Percentiles rank a stretch among this genome's conserved stretches.
phyloP scores from a whole-genome alignment of 2,888 invertebrate genomes.

The Drosophila imparisetae region DNA sequence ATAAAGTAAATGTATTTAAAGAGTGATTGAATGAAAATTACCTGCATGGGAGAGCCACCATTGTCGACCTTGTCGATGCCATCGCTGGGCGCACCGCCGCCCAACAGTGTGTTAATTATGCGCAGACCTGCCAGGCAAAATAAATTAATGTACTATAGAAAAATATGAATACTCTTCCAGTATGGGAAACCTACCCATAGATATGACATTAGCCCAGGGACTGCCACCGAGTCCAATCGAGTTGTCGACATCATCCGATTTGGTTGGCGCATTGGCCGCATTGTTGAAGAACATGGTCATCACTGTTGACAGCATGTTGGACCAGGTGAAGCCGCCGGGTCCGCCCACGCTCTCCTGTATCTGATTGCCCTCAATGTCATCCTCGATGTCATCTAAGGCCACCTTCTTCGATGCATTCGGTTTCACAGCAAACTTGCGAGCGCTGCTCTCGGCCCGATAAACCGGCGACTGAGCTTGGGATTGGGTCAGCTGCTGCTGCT shows the following conservation, averaged over 20 bases:
- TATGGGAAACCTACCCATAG: conserved; percentile 86
- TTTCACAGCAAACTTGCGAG: conserved; percentile 94
- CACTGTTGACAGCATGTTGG: conserved; percentile 93
- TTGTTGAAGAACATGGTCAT: conserved; percentile 95
- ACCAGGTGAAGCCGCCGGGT: conserved; percentile 93
- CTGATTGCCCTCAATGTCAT: conserved; percentile 91
- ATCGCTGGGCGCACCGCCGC: conserved; percentile 90
- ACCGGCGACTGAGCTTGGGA: conserved; percentile 72
- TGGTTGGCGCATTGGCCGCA: conserved; percentile 87
- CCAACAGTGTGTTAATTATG: conserved; percentile 93
- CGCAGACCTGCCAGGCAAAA: conserved; percentile 87
- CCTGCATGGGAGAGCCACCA: conserved; percentile 95
- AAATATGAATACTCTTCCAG: not conserved
- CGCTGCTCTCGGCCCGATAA: conserved; percentile 67
- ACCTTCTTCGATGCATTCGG: conserved; percentile 96
- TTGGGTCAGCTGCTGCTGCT: conserved; percentile 58
- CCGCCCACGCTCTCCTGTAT: conserved; percentile 88
- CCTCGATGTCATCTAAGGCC: conserved; percentile 91
- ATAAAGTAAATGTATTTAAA: conserved; percentile 22
- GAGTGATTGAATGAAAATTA: conserved; percentile 83
- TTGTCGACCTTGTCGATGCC: conserved; percentile 96
- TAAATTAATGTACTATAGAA: not conserved
- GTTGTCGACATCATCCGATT: conserved; percentile 91
- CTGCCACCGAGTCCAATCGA: conserved; percentile 88
- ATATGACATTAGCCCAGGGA: conserved; percentile 94